These are phyloP conservation scores for Patella caerulea DNA, from an alignment of 2,888 invertebrate species.

Conservation along the genomic window DNA sequence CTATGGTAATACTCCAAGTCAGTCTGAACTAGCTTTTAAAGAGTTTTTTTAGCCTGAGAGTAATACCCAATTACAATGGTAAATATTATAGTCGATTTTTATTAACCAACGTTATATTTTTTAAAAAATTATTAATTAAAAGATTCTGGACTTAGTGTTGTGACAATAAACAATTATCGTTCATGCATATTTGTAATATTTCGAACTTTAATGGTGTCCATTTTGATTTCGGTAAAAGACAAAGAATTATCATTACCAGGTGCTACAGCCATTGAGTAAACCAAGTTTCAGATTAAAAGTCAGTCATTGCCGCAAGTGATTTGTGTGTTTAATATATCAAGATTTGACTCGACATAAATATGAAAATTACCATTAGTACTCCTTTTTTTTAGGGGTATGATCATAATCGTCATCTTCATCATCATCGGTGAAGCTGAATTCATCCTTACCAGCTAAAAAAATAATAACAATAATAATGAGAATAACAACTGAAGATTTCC, in stretches of 20 bases:
- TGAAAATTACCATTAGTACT: too few species aligned
- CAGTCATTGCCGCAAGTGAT: background rate
- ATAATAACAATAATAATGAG: background rate
- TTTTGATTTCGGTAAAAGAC: background rate
- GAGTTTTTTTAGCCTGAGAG: too few species aligned
- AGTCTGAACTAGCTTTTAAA: too few species aligned
- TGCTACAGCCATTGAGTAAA: background rate
- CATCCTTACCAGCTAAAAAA: conserved; percentile 6
- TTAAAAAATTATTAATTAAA: too few species aligned
- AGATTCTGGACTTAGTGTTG: too few species aligned
- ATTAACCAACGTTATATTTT: too few species aligned
- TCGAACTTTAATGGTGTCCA: background rate
- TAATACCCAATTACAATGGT: too few species aligned
- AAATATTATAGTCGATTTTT: too few species aligned
- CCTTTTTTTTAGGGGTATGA: too few species aligned
- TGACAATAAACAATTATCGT: background rate
- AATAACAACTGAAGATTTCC: background rate
- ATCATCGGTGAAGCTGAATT: conserved; percentile 7
- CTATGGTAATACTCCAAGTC: background rate
- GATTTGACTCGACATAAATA: too few species aligned
- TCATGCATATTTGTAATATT: conserved; percentile 3
- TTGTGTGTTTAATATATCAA: too few species aligned
- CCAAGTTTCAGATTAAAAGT: background rate
- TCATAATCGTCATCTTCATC: too few species aligned
- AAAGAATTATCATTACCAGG: background rate